These are phyloP conservation scores for Helleia helle DNA, from an alignment of 2,888 invertebrate species.

Conservation along the genomic window DNA sequence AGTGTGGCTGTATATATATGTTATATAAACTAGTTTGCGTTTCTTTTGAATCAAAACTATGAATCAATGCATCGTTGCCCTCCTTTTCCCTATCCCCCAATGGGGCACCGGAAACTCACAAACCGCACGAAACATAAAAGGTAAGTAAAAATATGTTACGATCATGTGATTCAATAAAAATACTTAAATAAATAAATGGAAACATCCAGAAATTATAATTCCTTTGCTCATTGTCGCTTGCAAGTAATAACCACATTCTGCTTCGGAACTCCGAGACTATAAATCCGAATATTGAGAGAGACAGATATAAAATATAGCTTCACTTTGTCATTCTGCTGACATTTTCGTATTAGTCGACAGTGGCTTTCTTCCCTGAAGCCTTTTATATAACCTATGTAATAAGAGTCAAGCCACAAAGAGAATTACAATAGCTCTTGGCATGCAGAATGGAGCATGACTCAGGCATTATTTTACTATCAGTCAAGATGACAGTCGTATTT, in stretches of 20 bases:
- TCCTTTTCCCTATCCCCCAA: no score
- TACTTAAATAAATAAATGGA: no score
- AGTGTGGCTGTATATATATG: no score
- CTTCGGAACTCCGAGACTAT: constrained; percentile 13
- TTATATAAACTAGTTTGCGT: no score
- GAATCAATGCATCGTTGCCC: no score
- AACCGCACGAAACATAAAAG: no score
- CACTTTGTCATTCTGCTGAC: constrained; percentile 11
- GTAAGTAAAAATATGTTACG: no score
- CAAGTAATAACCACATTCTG: constrained; percentile 11
- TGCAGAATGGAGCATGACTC: constrained; percentile 61
- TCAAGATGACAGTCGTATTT: constrained; percentile 72
- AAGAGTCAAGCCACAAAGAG: constrained; percentile 49
- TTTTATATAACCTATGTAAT: constrained; percentile 49
- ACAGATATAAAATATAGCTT: constrained; percentile 11
- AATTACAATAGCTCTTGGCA: constrained; percentile 57
- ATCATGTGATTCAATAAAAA: no score
- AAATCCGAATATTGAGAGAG: constrained; percentile 11
- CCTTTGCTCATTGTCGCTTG: constrained; percentile 4
- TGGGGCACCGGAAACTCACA: no score
- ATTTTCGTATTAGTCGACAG: constrained; percentile 14
- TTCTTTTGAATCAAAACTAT: no score
- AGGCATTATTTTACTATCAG: constrained; percentile 64
- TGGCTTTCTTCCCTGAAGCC: constrained; percentile 31
- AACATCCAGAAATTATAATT: constrained; percentile 2